phyloP scores from a whole-genome alignment of 2,113 vertebrate species.

The Alosa alosa region DNA sequence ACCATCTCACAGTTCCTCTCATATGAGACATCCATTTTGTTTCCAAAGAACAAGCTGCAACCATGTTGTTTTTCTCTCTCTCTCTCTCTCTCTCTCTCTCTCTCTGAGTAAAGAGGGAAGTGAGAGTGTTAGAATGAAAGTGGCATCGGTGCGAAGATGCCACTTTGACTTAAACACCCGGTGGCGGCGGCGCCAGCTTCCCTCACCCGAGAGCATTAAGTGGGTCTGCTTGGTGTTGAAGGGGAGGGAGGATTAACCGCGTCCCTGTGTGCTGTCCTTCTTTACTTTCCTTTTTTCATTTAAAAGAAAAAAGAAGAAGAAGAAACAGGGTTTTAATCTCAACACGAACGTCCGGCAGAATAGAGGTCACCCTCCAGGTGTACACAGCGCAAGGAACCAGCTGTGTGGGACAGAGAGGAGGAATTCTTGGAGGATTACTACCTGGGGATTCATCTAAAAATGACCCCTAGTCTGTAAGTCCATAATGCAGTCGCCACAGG shows the following conservation, averaged over 20 bases:
- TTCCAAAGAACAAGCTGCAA: constrained; percentile 27
- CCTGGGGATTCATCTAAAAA: constrained; percentile 20
- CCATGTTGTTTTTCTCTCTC: background rate
- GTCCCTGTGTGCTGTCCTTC: constrained; percentile 63
- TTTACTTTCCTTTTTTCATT: background rate
- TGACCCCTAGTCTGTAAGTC: background rate
- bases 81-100: background rate
- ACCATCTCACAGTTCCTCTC: constrained; percentile 14
- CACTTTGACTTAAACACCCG: constrained; percentile 50
- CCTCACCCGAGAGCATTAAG: constrained; percentile 51
- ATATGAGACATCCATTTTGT: constrained; percentile 22
- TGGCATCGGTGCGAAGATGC: constrained; percentile 42
- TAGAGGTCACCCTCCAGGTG: constrained; percentile 65
- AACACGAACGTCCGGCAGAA: constrained; percentile 64
- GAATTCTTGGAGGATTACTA: constrained; percentile 56
- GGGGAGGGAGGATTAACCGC: constrained; percentile 63
- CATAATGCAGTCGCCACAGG: background rate
- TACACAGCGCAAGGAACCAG: constrained; percentile 54
- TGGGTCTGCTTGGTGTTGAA: constrained; percentile 66
- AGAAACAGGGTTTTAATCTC: constrained; percentile 59
- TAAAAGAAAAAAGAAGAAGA: constrained; percentile 53
- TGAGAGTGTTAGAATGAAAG: constrained; percentile 28
- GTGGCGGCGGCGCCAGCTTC: constrained; percentile 46
- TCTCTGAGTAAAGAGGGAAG: background rate
- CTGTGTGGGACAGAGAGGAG: constrained; percentile 58